Percentiles rank a stretch among this genome's conserved stretches.
Evolutionary conservation across 53 echinoderm and acorn worm species (phyloP).

Genomic region (Stichopus horrens): DNA sequence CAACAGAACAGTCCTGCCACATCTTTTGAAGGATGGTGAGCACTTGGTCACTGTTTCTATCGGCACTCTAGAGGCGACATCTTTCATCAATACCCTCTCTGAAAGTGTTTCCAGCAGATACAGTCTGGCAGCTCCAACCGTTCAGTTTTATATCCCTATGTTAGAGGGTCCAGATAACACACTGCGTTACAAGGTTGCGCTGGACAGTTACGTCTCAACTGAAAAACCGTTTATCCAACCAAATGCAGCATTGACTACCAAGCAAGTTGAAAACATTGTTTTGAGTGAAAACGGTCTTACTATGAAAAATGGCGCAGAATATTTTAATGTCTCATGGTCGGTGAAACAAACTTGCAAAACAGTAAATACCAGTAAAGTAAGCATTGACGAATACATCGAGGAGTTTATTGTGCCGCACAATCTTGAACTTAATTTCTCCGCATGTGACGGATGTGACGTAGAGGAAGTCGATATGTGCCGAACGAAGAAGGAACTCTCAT

Average conservation of each 20-base stretch:
- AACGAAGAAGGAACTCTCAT: not conserved
- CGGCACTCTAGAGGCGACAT: not conserved
- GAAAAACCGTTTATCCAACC: not conserved
- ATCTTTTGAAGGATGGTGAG: not conserved
- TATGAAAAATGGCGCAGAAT: not conserved
- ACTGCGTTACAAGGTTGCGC: not conserved
- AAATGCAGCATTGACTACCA: not conserved
- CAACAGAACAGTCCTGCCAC: not conserved
- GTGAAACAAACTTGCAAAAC: not conserved
- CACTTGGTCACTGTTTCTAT: not conserved
- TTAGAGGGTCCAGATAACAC: not conserved
- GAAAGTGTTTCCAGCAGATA: not conserved
- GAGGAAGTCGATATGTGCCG: not conserved
- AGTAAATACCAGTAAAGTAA: not conserved
- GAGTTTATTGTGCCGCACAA: not conserved
- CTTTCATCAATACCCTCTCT: not conserved
- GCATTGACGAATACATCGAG: not conserved
- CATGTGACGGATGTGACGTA: not conserved
- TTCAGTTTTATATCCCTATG: not conserved
- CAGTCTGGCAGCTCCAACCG: not conserved
- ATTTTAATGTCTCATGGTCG: not conserved
- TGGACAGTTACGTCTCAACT: slow-evolving; percentile 7
- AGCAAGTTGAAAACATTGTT: not conserved
- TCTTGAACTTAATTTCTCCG: not conserved
- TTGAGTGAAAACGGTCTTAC: not conserved